Evolutionary conservation across 2,888 invertebrate species (phyloP).

Genomic region (Ectemnius continuus): DNA sequence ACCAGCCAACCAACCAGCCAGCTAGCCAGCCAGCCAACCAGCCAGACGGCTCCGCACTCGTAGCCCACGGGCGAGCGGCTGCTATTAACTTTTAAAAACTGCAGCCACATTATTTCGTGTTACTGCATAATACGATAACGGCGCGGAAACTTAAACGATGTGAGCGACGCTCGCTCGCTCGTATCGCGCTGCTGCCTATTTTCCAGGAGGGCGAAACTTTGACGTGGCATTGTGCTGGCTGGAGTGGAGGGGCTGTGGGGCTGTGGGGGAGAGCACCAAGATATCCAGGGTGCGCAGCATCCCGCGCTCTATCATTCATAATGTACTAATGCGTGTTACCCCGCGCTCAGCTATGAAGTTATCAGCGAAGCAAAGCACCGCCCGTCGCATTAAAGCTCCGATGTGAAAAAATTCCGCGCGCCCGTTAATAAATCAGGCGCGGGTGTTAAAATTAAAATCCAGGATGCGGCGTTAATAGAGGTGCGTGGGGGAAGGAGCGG

Average conservation of each 20-base stretch:
- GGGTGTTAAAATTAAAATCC: background rate
- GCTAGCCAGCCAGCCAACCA: no score
- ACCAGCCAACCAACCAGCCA: no score
- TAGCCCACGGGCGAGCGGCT: background rate
- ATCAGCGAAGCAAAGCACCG: background rate
- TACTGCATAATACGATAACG: slow-evolving; percentile 18
- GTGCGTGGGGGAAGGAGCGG: background rate
- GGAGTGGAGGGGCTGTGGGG: no score
- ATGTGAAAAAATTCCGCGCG: no score
- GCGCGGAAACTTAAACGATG: slow-evolving; percentile 12
- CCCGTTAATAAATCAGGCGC: background rate
- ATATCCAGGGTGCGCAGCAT: background rate
- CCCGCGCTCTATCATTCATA: slow-evolving; percentile 4
- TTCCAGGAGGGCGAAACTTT: slow-evolving; percentile 3
- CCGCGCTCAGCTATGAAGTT: background rate
- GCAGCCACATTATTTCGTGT: slow-evolving; percentile 3
- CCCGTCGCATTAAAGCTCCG: no score
- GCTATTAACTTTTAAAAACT: slow-evolving; percentile 7
- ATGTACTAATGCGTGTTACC: slow-evolving; percentile 4
- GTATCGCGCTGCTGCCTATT: background rate
- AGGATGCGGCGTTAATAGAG: background rate
- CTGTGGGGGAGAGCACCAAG: no score
- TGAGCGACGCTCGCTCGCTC: background rate
- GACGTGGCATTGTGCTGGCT: background rate
- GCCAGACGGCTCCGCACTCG: no score